These are phyloP conservation scores for Colaptes auratus DNA, from an alignment of 2,113 vertebrate species.

Conservation along the genomic window DNA sequence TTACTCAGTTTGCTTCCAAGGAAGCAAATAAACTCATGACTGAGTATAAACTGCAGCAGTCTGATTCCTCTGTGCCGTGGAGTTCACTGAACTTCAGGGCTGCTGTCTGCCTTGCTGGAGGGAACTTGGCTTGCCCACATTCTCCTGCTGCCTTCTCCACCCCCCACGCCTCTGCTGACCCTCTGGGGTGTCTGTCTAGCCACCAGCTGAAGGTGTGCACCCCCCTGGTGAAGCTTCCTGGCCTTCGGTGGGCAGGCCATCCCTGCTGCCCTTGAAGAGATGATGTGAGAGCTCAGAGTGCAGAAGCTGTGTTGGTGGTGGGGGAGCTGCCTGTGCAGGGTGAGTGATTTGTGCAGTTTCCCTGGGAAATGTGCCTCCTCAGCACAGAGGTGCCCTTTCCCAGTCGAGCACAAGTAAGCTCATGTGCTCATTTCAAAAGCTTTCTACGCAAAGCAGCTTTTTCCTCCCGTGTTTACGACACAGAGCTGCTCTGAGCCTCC, in stretches of 20 bases:
- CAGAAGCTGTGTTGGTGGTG: background rate
- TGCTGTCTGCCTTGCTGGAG: background rate
- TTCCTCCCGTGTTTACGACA: background rate
- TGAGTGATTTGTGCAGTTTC: background rate
- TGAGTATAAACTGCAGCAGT: background rate
- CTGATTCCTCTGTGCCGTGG: background rate
- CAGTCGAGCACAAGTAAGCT: background rate
- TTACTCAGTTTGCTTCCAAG: background rate
- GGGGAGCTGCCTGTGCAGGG: background rate
- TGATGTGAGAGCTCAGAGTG: background rate
- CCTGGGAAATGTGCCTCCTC: background rate
- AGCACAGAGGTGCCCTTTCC: background rate
- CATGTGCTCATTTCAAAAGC: background rate
- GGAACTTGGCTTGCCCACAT: background rate
- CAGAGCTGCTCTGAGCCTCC: background rate
- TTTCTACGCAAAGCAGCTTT: background rate
- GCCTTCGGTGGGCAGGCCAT: background rate
- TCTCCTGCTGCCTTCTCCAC: background rate
- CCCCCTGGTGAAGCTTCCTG: background rate
- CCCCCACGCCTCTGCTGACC: background rate
- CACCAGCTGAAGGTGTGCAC: background rate
- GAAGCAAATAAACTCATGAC: background rate
- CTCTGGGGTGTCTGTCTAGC: background rate
- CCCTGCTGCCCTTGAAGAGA: background rate
- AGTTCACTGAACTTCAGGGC: conserved; percentile 9